Conservation (phyloP, 2,113 vertebrate species). For the Oreochromis tanganicae region DNA sequence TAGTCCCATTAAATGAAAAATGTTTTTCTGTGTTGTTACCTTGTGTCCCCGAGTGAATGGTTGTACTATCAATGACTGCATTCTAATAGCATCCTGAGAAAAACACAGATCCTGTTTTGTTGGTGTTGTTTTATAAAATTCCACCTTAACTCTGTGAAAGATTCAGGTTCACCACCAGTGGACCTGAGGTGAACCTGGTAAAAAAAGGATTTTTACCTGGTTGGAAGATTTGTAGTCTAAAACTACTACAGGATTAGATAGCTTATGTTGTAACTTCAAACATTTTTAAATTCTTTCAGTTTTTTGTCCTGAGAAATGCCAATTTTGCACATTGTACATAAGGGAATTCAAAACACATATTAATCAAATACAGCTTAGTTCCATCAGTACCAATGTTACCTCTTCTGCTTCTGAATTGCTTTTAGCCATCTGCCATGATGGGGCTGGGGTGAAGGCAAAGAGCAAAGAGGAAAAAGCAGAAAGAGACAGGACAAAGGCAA, state of each 20-base stretch:
- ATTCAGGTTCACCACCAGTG: not conserved
- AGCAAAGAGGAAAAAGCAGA: not conserved
- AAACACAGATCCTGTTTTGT: not conserved
- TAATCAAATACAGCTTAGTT: not conserved
- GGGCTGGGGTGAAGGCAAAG: not conserved
- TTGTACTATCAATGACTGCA: not conserved
- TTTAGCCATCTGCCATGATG: not conserved
- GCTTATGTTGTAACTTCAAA: not conserved
- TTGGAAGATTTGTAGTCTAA: not conserved
- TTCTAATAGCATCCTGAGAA: not conserved
- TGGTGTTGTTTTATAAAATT: not conserved
- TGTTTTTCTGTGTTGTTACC: not conserved
- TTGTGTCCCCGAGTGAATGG: not conserved
- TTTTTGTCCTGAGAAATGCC: not conserved
- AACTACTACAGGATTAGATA: not conserved
- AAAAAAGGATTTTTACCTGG: not conserved
- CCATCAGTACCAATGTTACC: not conserved
- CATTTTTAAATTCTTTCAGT: not conserved
- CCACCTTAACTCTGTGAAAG: not conserved
- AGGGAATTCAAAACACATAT: not conserved
- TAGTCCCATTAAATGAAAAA: slow-evolving; percentile 14
- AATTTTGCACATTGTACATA: not conserved
- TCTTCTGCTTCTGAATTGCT: not conserved
- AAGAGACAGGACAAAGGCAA: not conserved
- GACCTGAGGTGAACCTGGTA: too few species aligned